phyloP scores from a whole-genome alignment of 2,113 vertebrate species.

The Menidia beryllina region DNA sequence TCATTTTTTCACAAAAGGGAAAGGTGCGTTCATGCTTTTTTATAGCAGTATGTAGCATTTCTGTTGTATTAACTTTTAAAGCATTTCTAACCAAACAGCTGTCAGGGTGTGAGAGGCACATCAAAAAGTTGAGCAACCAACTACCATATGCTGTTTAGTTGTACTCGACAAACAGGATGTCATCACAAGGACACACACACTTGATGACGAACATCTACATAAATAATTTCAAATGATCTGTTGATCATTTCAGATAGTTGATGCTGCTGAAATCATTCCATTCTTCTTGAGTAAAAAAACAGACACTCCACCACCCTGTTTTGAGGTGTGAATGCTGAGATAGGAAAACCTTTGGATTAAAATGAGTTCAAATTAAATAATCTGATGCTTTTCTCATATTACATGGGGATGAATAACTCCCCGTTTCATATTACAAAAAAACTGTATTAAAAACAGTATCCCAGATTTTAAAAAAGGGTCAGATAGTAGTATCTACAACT shows the following conservation, averaged over 20 bases:
- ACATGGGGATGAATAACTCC: too few relatives aligned
- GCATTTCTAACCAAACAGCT: slow-evolving; percentile 1
- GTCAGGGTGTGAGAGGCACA: not conserved
- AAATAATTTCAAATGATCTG: not conserved
- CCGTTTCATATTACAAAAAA: not conserved
- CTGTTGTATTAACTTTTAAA: slow-evolving; percentile 16
- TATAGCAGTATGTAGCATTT: slow-evolving; percentile 24
- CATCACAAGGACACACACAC: not conserved
- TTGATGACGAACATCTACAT: not conserved
- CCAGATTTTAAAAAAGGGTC: not conserved
- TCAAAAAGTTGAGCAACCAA: not conserved
- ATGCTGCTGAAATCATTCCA: not conserved
- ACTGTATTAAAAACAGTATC: not conserved
- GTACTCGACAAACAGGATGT: not conserved
- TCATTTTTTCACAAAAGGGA: not conserved
- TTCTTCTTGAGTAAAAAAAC: too few relatives aligned
- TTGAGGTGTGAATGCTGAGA: too few relatives aligned
- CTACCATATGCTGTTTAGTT: not conserved
- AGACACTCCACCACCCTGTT: too few relatives aligned
- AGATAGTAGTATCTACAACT: too few relatives aligned
- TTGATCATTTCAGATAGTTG: slow-evolving; percentile 7
- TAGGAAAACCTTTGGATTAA: too few relatives aligned
- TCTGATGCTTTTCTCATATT: too few relatives aligned
- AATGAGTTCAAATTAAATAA: too few relatives aligned
- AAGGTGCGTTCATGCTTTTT: not conserved